These are phyloP conservation scores for Ageneiosus marmoratus DNA, from an alignment of 2,113 vertebrate genomes.

Conservation along the genomic window DNA sequence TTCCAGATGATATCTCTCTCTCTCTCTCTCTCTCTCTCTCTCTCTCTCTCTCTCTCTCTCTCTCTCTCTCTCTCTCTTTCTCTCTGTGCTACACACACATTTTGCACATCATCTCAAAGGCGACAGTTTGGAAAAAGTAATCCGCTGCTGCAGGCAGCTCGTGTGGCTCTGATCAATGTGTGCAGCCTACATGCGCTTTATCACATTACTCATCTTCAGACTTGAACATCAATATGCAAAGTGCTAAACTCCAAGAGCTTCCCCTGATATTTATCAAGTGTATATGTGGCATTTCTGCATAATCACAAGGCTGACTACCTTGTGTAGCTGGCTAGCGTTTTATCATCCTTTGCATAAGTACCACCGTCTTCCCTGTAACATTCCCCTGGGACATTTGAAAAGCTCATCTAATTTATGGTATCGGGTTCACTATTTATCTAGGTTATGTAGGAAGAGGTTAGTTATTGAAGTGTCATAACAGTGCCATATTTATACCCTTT, in stretches of 20 bases:
- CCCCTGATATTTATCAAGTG: conserved; percentile 36
- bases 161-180: conserved; percentile 15
- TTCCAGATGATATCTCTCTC: conserved; percentile 2
- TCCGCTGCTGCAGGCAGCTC: conserved; percentile 18
- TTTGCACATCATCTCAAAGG: conserved; percentile 31
- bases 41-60: conserved; percentile 34
- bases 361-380: neutral
- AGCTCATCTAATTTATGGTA: conserved; percentile 8
- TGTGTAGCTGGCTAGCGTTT: conserved; percentile 3
- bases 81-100: neutral
- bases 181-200: neutral
- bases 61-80: conserved; percentile 31
- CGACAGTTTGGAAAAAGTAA: conserved; percentile 32
- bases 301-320: conserved; percentile 30
- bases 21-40: conserved; percentile 25
- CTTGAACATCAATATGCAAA: conserved; percentile 8
- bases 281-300: conserved; percentile 27
- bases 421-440: neutral
- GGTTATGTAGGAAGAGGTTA: neutral
- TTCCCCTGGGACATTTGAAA: neutral
- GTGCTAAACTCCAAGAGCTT: conserved; percentile 30
- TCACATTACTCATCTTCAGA: conserved; percentile 18
- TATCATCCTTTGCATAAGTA: conserved; percentile 31
- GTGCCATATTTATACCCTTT: neutral
- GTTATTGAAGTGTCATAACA: neutral